A percentile compares a stretch with the other conserved stretches of the same genome.
Evolutionary conservation across 2,888 invertebrate species (phyloP).

Genomic region (Cheilosia soror): DNA sequence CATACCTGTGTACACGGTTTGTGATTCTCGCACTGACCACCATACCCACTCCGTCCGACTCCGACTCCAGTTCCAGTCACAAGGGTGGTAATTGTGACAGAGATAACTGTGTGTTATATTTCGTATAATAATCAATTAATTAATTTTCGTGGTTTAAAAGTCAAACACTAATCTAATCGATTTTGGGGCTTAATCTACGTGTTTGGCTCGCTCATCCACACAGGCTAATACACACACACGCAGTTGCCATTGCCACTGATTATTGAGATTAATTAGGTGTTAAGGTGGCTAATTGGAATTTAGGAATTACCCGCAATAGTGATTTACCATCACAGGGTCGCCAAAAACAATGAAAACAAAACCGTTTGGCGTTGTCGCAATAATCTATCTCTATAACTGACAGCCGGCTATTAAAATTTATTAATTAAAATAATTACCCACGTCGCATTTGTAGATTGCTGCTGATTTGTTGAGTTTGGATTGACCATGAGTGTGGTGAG

Average conservation of each 20-base stretch:
- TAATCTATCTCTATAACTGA: neutral
- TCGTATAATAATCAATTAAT: conserved; percentile 62
- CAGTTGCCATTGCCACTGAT: conserved; percentile 40
- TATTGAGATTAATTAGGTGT: conserved; percentile 71
- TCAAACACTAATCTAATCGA: conserved; percentile 61
- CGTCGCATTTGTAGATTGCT: conserved; percentile 52
- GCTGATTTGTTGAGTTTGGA: conserved; percentile 44
- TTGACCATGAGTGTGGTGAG: conserved; percentile 47
- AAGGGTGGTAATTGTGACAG: conserved; percentile 25
- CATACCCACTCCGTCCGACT: neutral
- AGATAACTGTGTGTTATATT: conserved; percentile 44
- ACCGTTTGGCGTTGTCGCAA: conserved; percentile 37
- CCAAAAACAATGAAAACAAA: conserved; percentile 27
- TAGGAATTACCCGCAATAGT: conserved; percentile 41
- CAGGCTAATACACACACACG: conserved; percentile 7
- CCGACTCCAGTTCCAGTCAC: conserved; percentile 10
- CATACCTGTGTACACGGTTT: neutral
- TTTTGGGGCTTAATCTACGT: conserved; percentile 39
- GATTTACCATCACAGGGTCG: conserved; percentile 25
- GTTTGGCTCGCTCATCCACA: conserved; percentile 36
- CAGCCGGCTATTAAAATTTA: conserved; percentile 19
- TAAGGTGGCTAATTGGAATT: conserved; percentile 64
- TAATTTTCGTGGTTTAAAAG: conserved; percentile 56
- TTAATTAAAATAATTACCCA: conserved; percentile 66
- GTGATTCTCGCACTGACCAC: conserved; percentile 13